phyloP scores from a whole-genome alignment of 2,888 invertebrate genomes.

The Ramazzottius varieornatus region DNA sequence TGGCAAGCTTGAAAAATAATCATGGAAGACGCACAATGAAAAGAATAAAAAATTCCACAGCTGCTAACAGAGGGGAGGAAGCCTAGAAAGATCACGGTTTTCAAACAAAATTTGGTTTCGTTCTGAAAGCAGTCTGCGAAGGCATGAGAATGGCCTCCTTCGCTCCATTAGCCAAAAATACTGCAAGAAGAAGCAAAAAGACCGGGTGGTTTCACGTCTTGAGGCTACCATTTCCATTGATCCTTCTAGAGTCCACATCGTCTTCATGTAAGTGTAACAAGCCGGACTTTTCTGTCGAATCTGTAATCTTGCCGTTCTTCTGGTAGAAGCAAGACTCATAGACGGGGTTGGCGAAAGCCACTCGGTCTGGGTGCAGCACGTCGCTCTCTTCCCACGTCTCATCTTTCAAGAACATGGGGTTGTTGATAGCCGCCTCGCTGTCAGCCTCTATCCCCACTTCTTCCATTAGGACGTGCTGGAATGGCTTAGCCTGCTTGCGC shows the following conservation, averaged over 20 bases:
- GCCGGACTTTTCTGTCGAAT: background rate
- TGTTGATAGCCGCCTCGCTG: conserved; percentile 42
- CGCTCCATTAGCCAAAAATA: no score
- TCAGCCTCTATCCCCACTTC: background rate
- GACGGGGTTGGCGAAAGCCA: background rate
- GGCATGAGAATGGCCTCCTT: no score
- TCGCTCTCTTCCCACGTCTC: conserved; percentile 33
- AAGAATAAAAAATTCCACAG: no score
- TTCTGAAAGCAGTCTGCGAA: no score
- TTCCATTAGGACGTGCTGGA: background rate
- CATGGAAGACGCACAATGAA: no score
- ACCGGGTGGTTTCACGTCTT: no score
- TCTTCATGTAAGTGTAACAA: background rate
- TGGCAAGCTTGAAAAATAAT: no score
- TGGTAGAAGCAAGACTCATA: background rate
- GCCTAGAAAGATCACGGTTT: no score
- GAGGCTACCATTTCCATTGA: background rate
- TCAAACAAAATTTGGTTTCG: no score
- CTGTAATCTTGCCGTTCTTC: background rate
- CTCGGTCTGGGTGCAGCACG: background rate
- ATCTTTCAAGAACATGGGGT: conserved; percentile 49
- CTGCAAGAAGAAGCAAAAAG: no score
- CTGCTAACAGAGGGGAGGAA: no score
- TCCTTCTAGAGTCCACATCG: background rate
- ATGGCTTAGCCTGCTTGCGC: background rate